Conservation (phyloP, 2,797 vertebrate species). For the Alca torda region DNA sequence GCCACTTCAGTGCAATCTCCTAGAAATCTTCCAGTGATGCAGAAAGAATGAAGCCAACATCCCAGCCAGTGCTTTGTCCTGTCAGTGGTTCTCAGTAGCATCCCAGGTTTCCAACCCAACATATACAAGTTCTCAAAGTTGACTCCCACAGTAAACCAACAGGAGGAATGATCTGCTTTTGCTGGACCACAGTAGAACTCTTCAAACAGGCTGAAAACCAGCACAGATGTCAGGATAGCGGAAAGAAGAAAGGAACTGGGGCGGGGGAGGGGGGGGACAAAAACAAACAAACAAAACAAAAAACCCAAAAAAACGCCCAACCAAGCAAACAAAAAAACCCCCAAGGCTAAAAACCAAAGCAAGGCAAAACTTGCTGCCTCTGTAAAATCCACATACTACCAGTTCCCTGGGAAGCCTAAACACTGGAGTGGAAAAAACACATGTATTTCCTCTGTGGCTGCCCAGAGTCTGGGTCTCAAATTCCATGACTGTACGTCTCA, state of each 20-base stretch:
- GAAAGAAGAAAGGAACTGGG: not conserved
- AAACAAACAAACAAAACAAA: not conserved
- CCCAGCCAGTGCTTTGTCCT: not conserved
- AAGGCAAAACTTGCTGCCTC: not conserved
- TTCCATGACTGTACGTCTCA: not conserved
- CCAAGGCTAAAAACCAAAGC: not conserved
- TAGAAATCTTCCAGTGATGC: not conserved
- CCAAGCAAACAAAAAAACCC: accelerated
- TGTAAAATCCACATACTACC: not conserved
- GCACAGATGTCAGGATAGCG: not conserved
- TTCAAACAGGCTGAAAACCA: not conserved
- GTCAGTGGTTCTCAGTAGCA: not conserved
- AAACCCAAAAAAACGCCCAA: not conserved
- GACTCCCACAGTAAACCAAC: not conserved
- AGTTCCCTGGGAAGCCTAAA: not conserved
- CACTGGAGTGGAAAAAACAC: not conserved
- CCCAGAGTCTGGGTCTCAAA: not conserved
- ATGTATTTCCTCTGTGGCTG: not conserved
- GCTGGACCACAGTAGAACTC: not conserved
- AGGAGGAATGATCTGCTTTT: not conserved
- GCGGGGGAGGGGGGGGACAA: not conserved
- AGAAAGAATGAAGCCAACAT: not conserved
- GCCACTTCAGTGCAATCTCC: not conserved
- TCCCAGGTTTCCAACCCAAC: not conserved
- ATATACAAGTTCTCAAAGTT: not conserved